phyloP scores from a whole-genome alignment of 1,140 invertebrate species.

The Neodiprion virginianus region DNA sequence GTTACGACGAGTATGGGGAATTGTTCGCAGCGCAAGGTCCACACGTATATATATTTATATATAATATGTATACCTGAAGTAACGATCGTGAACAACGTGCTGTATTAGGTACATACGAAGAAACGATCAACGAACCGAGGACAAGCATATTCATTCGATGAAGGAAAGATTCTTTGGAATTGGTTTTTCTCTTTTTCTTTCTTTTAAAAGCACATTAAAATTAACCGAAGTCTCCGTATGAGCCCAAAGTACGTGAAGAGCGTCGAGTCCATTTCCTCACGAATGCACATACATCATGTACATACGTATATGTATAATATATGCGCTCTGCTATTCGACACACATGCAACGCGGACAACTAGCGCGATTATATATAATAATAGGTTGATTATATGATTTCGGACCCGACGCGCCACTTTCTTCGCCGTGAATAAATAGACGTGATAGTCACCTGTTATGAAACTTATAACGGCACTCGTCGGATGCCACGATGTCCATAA shows the following conservation, averaged over 20 bases:
- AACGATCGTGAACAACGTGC: no score
- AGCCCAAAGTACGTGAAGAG: no score
- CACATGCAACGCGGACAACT: background rate
- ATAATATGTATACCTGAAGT: constrained; percentile 3
- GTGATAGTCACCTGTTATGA: constrained; percentile 80
- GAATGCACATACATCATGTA: no score
- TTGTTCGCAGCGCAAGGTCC: constrained; percentile 52
- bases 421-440: background rate
- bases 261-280: no score
- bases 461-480: constrained; percentile 96
- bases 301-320: no score
- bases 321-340: no score
- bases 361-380: background rate
- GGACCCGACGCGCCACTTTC: background rate
- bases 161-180: background rate
- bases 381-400: background rate
- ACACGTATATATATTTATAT: constrained; percentile 25
- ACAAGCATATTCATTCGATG: background rate
- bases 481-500: constrained; percentile 92
- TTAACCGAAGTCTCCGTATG: no score
- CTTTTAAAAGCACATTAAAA: background rate
- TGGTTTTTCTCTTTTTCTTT: constrained; percentile 12
- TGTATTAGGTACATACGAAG: no score
- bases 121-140: no score
- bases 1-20: constrained; percentile 49